Percentiles rank a stretch among this genome's conserved stretches.
Conservation (phyloP, 2,797 vertebrate genomes). For the Tapera naevia region DNA sequence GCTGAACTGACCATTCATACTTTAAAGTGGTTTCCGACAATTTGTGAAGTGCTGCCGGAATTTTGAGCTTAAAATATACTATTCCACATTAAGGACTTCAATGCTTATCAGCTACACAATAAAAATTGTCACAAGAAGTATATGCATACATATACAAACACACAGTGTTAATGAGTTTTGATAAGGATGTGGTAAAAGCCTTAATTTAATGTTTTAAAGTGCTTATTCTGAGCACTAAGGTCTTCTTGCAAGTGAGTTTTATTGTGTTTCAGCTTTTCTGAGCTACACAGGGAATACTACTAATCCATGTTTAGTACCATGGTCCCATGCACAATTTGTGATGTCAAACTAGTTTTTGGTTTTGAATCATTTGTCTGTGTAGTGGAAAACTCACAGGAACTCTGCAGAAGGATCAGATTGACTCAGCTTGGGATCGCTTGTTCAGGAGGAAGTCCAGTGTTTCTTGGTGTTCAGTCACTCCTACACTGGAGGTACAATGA, state of each 20-base stretch:
- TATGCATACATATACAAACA: rapidly evolving
- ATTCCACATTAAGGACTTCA: neutral
- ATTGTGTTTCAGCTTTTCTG: neutral
- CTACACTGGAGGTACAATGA: neutral
- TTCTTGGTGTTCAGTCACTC: neutral
- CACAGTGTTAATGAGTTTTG: neutral
- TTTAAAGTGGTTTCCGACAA: neutral
- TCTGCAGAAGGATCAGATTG: neutral
- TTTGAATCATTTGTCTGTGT: neutral
- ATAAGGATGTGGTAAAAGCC: neutral
- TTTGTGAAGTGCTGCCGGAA: neutral
- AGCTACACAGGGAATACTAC: neutral
- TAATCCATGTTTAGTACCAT: neutral
- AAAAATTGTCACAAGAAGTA: neutral
- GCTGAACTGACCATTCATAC: neutral
- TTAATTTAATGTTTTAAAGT: too few species aligned
- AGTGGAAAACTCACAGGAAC: neutral
- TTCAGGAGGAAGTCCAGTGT: neutral
- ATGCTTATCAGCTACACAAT: neutral
- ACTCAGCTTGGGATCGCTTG: neutral
- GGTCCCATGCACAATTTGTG: neutral
- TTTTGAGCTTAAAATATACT: neutral
- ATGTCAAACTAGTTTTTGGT: neutral
- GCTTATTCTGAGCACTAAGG: too few species aligned
- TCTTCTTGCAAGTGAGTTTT: too few species aligned